Evolutionary conservation across 2,113 vertebrate species (phyloP), one percentile per base, ranked within the genome.

Genomic region (Atrichornis clamosus): DNA sequence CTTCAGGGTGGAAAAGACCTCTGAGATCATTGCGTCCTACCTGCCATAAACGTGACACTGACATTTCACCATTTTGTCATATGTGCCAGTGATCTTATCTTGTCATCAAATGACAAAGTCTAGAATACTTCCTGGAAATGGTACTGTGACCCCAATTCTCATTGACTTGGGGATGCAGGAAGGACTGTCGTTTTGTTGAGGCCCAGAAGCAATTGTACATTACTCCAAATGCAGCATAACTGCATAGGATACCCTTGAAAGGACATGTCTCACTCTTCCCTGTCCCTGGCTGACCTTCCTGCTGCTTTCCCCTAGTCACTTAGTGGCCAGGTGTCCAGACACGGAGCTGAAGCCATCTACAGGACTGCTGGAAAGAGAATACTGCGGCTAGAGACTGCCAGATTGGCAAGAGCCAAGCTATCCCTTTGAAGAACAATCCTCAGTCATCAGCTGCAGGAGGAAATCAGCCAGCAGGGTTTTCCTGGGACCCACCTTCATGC

Each of bases 401-500:
- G 15, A 28, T 8, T 10, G 3, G 55, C 50, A 55, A 60, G 18
- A 33, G 10, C n/a, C 59, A 47, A 67, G 56, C 10, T 72, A 59
- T 16, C 35, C 65, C 47, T 90, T 80, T 84, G 74, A 90, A 87
- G 35, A 90, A 35, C 52, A 95, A 26, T 24, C 56, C 49, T 59
- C 30, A 77, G 0, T 49, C 52, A 64, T 68, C 89, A 70, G 55
- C 2, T 63, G 33, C 42, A 74, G 76, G 39, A 93, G 83, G 69
- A 90, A 90, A 75, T 75, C 84, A 96, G 64, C 91, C 83, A 92
- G 84, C 44, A 47, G 35, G 44, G 35, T 52, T 91, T 83, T 95
- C 91, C 86, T 84, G 84, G 83, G 27, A 92, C 86, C 60, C 73
- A 87, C 56, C 8, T 87, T 60, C 96, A 56, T 78, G 95, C 96